Base-by-base conservation (phyloP, 2,888 invertebrate genomes). In the Octodonta nipae region DNA sequence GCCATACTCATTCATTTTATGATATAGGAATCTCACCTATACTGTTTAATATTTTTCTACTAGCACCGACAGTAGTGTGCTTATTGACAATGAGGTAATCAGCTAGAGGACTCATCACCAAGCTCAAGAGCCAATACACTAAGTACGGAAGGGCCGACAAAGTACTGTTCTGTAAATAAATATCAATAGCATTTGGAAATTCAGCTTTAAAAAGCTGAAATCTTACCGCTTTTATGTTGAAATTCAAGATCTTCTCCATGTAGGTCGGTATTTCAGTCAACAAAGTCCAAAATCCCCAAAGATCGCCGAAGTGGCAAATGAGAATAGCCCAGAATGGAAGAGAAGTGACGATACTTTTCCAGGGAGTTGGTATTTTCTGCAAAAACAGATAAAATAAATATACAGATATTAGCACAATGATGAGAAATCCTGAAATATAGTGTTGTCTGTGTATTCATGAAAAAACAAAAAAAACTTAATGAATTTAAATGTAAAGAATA, bases 211-310 rank as follows among this genome's bases (percentile, higher is more conserved):
- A 10, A 11, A 15, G 10, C n/a, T 28, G 11, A 14, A n/a, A 42
- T 44, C 51, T 49, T 44, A 81, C 81, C 44, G 71, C 61, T 54
- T 77, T 73, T 13, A 86, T 78, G 35, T 85, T 67, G 46, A 75
- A 80, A 32, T 69, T 64, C 1, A 86, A 66, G 4, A 84, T 75
- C 27, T 73, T 69, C 45, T 71, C 72, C 73, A 87, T 76, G 53
- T 84, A 87, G 0, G 77, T 72, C 1, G 87, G 87, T 51, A 84
- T 78, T 56, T 86, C 79, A 0, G 85, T 84, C 2, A 86, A 65
- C 15, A 88, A 62, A 15, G 83, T 84, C 79, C 83, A 85, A 61
- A 81, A 86, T 13, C 86, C 86, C 72, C 85, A 79, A 47, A 73
- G 75, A 46, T 86, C 81, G 0, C 79, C 75, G 42, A 76, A 73